Base-by-base conservation (phyloP, 92 coral and sea anemone species). In the Chrysogorgia sp. region DNA sequence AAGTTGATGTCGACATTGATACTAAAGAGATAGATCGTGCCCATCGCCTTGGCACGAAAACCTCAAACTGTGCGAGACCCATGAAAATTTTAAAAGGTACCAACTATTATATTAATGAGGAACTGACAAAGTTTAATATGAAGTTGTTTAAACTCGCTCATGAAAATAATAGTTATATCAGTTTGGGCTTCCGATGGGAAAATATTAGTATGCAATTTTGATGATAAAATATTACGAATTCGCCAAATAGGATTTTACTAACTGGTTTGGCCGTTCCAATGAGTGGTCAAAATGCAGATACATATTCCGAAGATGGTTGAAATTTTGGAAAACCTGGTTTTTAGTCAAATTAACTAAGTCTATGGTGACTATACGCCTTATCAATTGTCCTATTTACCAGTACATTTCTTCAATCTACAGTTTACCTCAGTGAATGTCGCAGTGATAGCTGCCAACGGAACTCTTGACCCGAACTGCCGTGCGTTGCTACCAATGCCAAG, bases 91-190 rank as follows among this genome's bases (percentile, higher is more conserved):
- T 58, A 58, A 58, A 58, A 31, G 64, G 26, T 21, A 58, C 20
- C 20, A 21, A 58, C 13, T 58, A 22, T 58, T 58, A 58, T 58
- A 58, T 58, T 13, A 58, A 58, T 58, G 64, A 58, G 10, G 64
- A 58, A 14, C 33, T 58, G 31, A 58, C 64, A 12, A 10, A 58
- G 15, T 22, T 58, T 31, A 58, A 58, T 58, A 58, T 58, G 64
- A 58, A 58, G 31, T 58, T 58, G 31, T 58, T 58, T 12, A 58
- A 10, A 7, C 33, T 22, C 23, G 64, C 64, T 58, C 64, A 30
- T 58, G 31, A 58, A 9, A 58, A 58, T 37, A 37, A 37, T 37
- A 12, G 43, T 37, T 12, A 37, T 37, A 37, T 37, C 43, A 37
- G 43, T 37, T 4, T 37, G 43, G 43, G 43, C 43, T 37, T 37